Evolutionary conservation across 2,797 vertebrate genomes (phyloP), one percentile per base, ranked within the genome.

Genomic region (Merluccius polli): DNA sequence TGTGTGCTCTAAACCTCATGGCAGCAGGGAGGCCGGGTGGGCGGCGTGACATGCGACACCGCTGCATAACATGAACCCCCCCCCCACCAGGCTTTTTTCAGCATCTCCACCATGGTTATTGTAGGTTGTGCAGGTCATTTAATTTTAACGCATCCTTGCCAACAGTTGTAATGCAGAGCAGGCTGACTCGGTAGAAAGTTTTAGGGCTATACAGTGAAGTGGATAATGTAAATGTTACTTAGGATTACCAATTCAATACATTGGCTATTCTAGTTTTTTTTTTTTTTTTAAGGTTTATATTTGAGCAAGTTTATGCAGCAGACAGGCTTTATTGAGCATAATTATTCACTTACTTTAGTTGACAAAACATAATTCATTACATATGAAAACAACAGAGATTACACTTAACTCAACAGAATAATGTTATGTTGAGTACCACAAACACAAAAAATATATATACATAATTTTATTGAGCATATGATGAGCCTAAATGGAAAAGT

Each of bases 61-160:
- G n/a, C 8, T 7, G 33, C 72, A 72, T 78, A 72, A 65, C 76
- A 85, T 75, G 73, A 85, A 3, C 3, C 33, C 33, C 33, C 4
- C 81, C 88, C 84, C 78, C 78, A 79, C 82, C 32, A 1, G 67
- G 67, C 83, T 87, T 90, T 91, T 92, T 90, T 89, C 63, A 74
- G 87, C 84, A 59, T 78, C 2, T 32, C 72, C 69, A 72, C 70
- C 79, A 79, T 77, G 10, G 72, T 78, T 84, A 70, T 82, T 83
- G 84, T 84, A 81, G 30, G 68, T 30, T 70, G 30, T 32, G 67
- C 59, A 9, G 4, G 13, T 59, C 8, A 59, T 69, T 71, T 38
- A 38, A 70, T 84, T 77, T 73, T 9, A n/a, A 73, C 69, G 15
- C 59, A 31, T 52, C 68, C 16, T 24, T 67, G 41, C 27, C 24